A percentile compares a stretch with the other conserved stretches of the same genome.
Conservation (phyloP, 2,797 vertebrate genomes). For the Sebastes baramenuke region DNA sequence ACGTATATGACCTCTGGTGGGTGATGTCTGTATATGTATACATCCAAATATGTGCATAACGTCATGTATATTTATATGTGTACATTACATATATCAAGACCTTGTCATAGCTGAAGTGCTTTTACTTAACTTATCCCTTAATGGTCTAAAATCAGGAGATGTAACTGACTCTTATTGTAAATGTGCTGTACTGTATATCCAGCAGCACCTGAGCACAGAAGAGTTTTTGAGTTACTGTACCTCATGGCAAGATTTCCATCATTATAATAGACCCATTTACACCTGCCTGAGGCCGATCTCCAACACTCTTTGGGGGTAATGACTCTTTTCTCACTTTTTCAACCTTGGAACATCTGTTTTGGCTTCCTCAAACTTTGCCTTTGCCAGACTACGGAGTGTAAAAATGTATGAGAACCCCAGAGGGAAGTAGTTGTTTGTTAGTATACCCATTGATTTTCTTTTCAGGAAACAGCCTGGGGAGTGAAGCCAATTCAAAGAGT, state of each 20-base stretch:
- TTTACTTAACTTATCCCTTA: slow-evolving; percentile 1
- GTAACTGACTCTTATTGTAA: not conserved
- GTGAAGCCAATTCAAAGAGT: slow-evolving; percentile 38
- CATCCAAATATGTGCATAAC: slow-evolving; percentile 19
- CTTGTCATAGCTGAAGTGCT: not conserved
- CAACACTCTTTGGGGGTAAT: slow-evolving; percentile 22
- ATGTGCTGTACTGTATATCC: not conserved
- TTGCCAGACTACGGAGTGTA: slow-evolving; percentile 53
- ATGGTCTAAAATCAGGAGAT: not conserved
- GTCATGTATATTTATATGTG: not conserved
- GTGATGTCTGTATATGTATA: slow-evolving; percentile 31
- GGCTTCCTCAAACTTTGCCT: slow-evolving; percentile 33
- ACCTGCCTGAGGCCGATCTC: slow-evolving; percentile 50
- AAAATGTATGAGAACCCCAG: slow-evolving; percentile 48
- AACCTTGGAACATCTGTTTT: slow-evolving; percentile 69
- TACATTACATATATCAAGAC: not conserved
- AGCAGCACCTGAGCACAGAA: not conserved
- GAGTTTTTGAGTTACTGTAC: not conserved
- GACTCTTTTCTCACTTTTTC: slow-evolving; percentile 47
- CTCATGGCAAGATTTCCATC: slow-evolving; percentile 33
- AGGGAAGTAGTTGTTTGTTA: slow-evolving; percentile 54
- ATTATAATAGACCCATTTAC: slow-evolving; percentile 42
- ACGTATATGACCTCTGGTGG: slow-evolving; percentile 22
- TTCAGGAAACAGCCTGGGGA: slow-evolving; percentile 48
- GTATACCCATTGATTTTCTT: slow-evolving; percentile 53